Evolutionary conservation across 1,140 invertebrate species (phyloP).

Genomic region (Aethina tumida): DNA sequence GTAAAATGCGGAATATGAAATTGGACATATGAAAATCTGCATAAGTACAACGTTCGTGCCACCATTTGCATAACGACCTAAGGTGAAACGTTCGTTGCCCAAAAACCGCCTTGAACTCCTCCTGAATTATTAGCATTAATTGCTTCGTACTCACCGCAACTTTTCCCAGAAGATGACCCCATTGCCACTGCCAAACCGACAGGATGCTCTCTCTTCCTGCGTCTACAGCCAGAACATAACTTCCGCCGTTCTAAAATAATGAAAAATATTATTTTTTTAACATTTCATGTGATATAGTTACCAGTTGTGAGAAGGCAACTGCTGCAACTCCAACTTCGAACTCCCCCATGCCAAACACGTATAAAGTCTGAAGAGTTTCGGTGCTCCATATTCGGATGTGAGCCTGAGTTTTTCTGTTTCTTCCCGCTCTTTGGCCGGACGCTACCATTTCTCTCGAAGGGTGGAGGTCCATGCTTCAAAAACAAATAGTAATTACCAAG

Average conservation of each 20-base stretch:
- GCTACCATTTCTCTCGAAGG: constrained; percentile 84
- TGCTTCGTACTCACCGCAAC: constrained; percentile 59
- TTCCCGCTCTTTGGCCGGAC: constrained; percentile 75
- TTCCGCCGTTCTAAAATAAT: constrained; percentile 65
- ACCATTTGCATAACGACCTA: too few relatives aligned
- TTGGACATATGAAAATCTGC: too few relatives aligned
- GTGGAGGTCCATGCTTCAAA: constrained; percentile 73
- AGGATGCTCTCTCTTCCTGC: constrained; percentile 75
- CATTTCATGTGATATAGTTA: too few relatives aligned
- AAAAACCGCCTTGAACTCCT: too few relatives aligned
- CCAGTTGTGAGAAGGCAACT: constrained; percentile 81
- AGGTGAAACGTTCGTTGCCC: too few relatives aligned
- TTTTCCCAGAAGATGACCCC: constrained; percentile 79
- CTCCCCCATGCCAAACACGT: constrained; percentile 85
- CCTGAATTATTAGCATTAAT: too few relatives aligned
- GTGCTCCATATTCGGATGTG: constrained; percentile 93
- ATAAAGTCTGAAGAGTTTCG: constrained; percentile 80
- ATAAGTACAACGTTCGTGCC: too few relatives aligned
- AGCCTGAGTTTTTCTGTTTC: constrained; percentile 74
- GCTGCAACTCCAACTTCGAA: constrained; percentile 83
- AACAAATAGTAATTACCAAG: neutral
- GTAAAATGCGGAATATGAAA: too few relatives aligned
- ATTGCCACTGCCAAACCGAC: constrained; percentile 84
- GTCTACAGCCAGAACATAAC: constrained; percentile 77
- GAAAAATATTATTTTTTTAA: constrained; percentile 9